phyloP scores from a whole-genome alignment of 35 echinoderm and acorn worm species.

The Anneissia japonica region DNA sequence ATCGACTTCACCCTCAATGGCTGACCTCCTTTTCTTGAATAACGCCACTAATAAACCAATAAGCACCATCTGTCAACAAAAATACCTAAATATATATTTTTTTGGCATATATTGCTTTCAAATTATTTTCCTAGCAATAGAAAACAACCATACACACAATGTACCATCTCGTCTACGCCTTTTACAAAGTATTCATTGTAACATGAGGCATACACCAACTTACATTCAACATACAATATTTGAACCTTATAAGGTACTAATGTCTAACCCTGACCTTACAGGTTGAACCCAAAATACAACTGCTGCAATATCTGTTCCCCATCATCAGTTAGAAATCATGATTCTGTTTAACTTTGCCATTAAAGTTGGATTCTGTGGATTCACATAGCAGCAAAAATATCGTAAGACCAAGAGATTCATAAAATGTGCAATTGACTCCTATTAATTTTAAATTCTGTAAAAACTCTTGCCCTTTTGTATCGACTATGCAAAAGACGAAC shows the following conservation, averaged over 20 bases:
- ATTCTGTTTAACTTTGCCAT: no score
- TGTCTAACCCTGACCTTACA: neutral
- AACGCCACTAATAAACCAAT: slow-evolving; percentile 49
- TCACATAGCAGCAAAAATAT: no score
- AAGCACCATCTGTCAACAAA: slow-evolving; percentile 51
- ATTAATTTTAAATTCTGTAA: no score
- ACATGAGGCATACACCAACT: neutral
- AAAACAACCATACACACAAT: neutral
- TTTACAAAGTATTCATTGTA: neutral
- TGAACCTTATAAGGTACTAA: neutral
- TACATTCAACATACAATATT: neutral
- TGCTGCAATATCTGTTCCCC: no score
- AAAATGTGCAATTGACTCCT: no score
- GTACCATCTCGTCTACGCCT: neutral
- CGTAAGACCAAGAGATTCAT: no score
- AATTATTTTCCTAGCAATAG: neutral
- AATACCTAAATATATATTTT: neutral
- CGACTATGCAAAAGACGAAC: no score
- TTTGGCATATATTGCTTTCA: neutral
- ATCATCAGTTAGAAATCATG: no score
- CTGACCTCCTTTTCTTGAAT: slow-evolving; percentile 39
- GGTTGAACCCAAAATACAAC: neutral
- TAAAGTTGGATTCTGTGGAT: no score
- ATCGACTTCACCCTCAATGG: slow-evolving; percentile 76
- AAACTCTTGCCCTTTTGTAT: no score